Evolutionary conservation across 1,140 invertebrate genomes (phyloP).

Genomic region (Coenobita brevimanus): DNA sequence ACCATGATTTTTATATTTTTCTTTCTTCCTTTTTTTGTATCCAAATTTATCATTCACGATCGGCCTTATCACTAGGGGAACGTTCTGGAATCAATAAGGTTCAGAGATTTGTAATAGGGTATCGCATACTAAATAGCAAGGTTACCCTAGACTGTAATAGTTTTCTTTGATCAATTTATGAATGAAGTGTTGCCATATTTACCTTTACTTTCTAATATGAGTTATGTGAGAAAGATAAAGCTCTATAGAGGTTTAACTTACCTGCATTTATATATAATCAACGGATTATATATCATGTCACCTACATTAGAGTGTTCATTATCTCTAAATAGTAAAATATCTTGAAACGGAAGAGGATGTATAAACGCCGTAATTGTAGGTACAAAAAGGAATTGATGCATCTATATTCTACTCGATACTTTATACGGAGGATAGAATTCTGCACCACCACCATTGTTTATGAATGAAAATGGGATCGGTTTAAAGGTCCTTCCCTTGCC

Average conservation of each 20-base stretch:
- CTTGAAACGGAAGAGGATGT: constrained; percentile 52
- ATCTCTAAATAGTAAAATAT: constrained; percentile 1
- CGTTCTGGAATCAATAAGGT: too few species aligned
- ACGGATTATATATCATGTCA: neutral
- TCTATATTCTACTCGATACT: neutral
- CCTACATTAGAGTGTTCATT: neutral
- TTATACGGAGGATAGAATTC: neutral
- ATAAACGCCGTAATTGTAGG: neutral
- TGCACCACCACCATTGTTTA: neutral
- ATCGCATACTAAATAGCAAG: too few species aligned
- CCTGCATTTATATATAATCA: neutral
- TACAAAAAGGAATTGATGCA: neutral
- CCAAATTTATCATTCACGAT: too few species aligned
- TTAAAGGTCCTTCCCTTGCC: neutral
- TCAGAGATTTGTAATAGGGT: too few species aligned
- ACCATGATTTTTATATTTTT: too few species aligned
- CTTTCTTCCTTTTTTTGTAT: too few species aligned
- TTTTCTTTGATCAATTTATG: constrained; percentile 60
- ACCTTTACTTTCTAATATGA: neutral
- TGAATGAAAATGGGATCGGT: neutral
- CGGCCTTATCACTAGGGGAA: too few species aligned
- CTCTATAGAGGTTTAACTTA: neutral
- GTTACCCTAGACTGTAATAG: too few species aligned
- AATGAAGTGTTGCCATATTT: constrained; percentile 48
- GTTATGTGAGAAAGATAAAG: neutral